Base-by-base conservation (phyloP, 2,888 invertebrate species). In the Himalopsyche anomala region DNA sequence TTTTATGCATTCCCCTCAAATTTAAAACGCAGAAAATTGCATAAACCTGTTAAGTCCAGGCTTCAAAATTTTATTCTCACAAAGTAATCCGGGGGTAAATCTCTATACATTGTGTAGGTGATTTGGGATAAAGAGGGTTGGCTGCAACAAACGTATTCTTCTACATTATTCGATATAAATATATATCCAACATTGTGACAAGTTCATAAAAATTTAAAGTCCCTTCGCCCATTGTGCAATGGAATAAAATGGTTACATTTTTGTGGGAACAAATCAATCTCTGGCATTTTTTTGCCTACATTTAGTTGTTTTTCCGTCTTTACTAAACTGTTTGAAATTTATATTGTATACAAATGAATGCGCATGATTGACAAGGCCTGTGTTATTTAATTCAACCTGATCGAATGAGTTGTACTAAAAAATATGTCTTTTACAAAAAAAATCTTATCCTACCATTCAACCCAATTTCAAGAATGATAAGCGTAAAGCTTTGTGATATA, bases 11-110 rank as follows among this genome's bases (percentile, higher is more conserved):
- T 81, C 80, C 56, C 81, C 87, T 4, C 80, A 84, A 87, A 85
- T 85, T 88, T 85, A 86, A 87, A 86, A 84, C 83, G 84, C 79
- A 86, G 84, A 86, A 87, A 88, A 88, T 88, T 88, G 88, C 87
- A 69, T 88, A 88, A 88, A 88, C 88, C 88, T 87, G 88, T 87
- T 87, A 88, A 88, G 85, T 87, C 88, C 82, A 74, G 82, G 81
- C 54, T 54, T 84, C 83, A 85, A 83, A 84, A 83, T 87, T 84
- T 84, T 79, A 62, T 79, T 85, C 55, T 42, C 54, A 45, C 80
- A 85, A 84, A 83, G 62, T 80, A 51, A 80, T 28, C 74, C 36
- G 54, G 83, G 84, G 85, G 83, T 82, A 83, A 87, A 85, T 83
- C 86, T 86, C 42, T 19, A 79, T 19, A 81, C 79, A 86, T 87